Percentiles rank a stretch among this genome's conserved stretches.
Evolutionary conservation across 2,888 invertebrate species (phyloP).

Genomic region (Hipparchia sbordonii): DNA sequence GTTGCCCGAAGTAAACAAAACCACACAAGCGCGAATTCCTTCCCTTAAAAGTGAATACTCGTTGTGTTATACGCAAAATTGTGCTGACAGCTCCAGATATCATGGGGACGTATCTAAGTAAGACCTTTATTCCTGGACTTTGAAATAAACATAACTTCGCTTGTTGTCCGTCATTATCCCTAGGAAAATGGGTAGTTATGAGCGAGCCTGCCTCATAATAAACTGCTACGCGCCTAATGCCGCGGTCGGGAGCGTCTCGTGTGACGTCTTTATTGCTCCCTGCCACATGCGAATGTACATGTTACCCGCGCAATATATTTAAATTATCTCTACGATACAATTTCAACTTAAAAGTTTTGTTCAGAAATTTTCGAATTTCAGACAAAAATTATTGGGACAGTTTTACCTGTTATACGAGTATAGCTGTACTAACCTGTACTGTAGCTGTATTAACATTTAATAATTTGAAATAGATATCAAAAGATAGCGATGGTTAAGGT

Average conservation of each 20-base stretch:
- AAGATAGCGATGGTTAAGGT: no score
- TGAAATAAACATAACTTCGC: constrained; percentile 71
- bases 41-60: constrained; percentile 13
- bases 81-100: constrained; percentile 8
- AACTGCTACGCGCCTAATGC: constrained; percentile 74
- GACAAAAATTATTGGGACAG: neutral
- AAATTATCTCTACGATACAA: constrained; percentile 32
- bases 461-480: no score
- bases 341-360: neutral
- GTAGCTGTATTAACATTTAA: no score
- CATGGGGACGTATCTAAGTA: constrained; percentile 44
- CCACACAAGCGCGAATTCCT: constrained; percentile 21
- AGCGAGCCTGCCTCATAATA: constrained; percentile 71
- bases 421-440: no score
- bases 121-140: constrained; percentile 61
- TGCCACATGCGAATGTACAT: constrained; percentile 45
- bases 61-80: constrained; percentile 4
- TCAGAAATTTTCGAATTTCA: neutral
- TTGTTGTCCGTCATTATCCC: constrained; percentile 72
- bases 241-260: constrained; percentile 55
- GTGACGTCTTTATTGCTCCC: constrained; percentile 66
- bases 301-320: constrained; percentile 41
- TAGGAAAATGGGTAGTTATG: constrained; percentile 76
- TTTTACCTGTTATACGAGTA: no score
- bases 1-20: constrained; percentile 29